phyloP scores from a whole-genome alignment of 2,888 invertebrate species.

The Trisateles emortualis region DNA sequence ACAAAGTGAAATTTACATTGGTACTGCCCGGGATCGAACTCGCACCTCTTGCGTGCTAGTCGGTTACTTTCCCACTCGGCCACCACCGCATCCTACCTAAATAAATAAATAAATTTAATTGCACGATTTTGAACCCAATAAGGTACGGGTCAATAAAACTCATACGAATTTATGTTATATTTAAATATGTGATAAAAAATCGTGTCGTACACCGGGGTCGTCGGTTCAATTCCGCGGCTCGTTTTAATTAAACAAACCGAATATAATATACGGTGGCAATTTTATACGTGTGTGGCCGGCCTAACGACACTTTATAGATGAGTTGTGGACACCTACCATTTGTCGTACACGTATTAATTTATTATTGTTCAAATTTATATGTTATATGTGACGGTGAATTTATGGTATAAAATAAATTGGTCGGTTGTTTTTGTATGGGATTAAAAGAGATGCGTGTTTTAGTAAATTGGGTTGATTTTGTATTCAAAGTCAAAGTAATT shows the following conservation, averaged over 20 bases:
- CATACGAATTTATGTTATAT: conserved; percentile 52
- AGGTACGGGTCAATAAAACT: conserved; percentile 39
- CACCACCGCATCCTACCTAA: no score
- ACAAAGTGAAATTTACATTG: no score
- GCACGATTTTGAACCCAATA: conserved; percentile 18
- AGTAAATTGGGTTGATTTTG: neutral
- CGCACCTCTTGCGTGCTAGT: no score
- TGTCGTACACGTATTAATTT: conserved; percentile 49
- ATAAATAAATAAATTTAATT: no score
- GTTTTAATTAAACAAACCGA: conserved; percentile 77
- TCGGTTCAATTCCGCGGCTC: conserved; percentile 55
- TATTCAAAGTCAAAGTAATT: no score
- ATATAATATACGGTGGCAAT: conserved; percentile 70
- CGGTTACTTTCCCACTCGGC: no score
- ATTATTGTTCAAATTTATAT: conserved; percentile 49
- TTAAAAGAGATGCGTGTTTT: conserved; percentile 3
- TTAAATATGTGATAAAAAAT: conserved; percentile 67
- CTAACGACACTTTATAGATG: conserved; percentile 54
- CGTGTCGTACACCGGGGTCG: conserved; percentile 56
- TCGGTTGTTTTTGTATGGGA: conserved; percentile 15
- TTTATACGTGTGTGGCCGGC: conserved; percentile 53
- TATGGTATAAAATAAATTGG: conserved; percentile 29
- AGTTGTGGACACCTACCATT: conserved; percentile 50
- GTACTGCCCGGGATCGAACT: no score
- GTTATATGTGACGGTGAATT: conserved; percentile 27